A percentile compares a stretch with the other conserved stretches of the same genome.
phyloP scores from a whole-genome alignment of 2,113 vertebrate species.

The Gavialis gangeticus region DNA sequence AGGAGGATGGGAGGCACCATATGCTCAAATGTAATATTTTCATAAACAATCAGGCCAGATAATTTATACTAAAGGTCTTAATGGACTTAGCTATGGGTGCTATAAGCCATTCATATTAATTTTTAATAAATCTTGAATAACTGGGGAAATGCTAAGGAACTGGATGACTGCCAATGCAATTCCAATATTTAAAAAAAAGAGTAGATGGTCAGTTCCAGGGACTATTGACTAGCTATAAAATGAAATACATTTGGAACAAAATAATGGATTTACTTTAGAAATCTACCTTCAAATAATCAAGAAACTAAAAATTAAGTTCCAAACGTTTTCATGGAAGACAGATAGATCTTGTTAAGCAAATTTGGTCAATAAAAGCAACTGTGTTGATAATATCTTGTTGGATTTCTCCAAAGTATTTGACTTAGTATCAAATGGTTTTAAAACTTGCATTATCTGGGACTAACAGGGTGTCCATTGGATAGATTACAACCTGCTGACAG shows the following conservation, averaged over 20 bases:
- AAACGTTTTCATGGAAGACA: neutral
- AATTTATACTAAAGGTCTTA: neutral
- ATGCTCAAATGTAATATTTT: too few relatives aligned
- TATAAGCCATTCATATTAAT: neutral
- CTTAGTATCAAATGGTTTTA: neutral
- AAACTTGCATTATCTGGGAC: too few relatives aligned
- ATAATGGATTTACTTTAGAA: too few relatives aligned
- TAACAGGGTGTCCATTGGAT: too few relatives aligned
- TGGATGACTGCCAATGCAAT: neutral
- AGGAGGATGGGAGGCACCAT: too few relatives aligned
- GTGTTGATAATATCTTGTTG: rapidly evolving
- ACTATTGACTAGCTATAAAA: neutral
- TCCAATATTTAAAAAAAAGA: neutral
- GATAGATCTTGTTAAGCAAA: neutral
- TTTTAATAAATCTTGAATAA: neutral
- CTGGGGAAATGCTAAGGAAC: neutral
- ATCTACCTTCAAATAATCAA: too few relatives aligned
- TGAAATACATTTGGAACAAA: too few relatives aligned
- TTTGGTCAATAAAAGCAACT: neutral
- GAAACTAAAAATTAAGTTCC: too few relatives aligned
- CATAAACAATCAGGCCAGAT: too few relatives aligned
- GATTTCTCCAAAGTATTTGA: neutral
- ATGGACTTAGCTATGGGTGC: neutral
- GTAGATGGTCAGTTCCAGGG: neutral
- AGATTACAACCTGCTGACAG: too few relatives aligned